Base-by-base conservation (phyloP, 2,797 vertebrate species). In the Hypotaenidia okinawae region DNA sequence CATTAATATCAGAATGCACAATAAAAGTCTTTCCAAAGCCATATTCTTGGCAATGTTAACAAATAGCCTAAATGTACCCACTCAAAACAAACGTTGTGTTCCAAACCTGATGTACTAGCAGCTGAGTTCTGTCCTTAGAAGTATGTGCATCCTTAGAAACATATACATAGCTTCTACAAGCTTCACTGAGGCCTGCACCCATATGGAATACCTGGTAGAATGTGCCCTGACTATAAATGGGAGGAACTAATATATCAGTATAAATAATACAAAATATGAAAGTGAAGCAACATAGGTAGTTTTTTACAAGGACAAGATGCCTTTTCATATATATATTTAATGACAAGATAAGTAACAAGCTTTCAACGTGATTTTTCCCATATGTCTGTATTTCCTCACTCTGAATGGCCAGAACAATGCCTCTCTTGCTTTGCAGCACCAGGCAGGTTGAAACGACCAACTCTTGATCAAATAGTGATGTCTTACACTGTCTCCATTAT, bases 381-480 rank as follows among this genome's bases (percentile, higher is more conserved):
- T 1, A 1, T 1, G 3, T n/a, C 16, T 1, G 0, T 52, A 83
- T 49, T 85, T 85, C n/a, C 39, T 33, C 25, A 67, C 24, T 3
- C 33, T 82, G 55, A 64, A 37, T 83, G 61, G 88, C 22, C 69
- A 63, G 24, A 83, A 67, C 16, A 77, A 63, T 35, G 27, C 8
- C 6, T 22, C 23, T 63, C 73, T 58, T 69, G 14, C 47, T 70
- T 4, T 76, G 18, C 32, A 87, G 30, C 15, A 58, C 27, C 23
- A 73, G 63, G n/a, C 9, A 54, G 18, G 4, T n/a, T 72, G 27
- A 66, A 32, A 80, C 41, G 13, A 64, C 3, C 30, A 76, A 7
- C 37, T 39, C 27, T 22, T 43, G 19, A 80, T 25, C 35, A 85
- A 76, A 51, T 2, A 51, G 10, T 32, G 25, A 82, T 33, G 13